Evolutionary conservation across 2,797 vertebrate species (phyloP).

Genomic region (Adrianichthys oophorus): DNA sequence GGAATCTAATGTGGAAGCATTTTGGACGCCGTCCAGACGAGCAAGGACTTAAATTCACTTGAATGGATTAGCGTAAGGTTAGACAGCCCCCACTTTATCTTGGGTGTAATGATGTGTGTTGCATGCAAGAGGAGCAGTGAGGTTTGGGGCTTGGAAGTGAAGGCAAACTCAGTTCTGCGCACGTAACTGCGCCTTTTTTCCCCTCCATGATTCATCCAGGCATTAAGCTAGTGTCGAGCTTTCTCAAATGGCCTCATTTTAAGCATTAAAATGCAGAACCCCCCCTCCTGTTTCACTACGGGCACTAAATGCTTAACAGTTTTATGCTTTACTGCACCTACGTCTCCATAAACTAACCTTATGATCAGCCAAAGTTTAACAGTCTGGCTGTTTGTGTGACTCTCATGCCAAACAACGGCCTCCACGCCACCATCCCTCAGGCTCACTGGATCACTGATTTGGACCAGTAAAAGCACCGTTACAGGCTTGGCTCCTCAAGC

Average conservation of each 20-base stretch:
- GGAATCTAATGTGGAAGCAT: constrained; percentile 62
- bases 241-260: background rate
- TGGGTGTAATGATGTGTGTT: constrained; percentile 43
- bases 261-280: background rate
- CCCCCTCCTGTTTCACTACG: background rate
- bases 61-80: constrained; percentile 54
- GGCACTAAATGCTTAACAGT: constrained; percentile 16
- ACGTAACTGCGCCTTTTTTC: constrained; percentile 1
- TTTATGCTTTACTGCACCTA: constrained; percentile 26
- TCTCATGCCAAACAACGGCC: constrained; percentile 56
- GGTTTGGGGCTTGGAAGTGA: constrained; percentile 1
- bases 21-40: constrained; percentile 63
- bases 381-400: constrained; percentile 51
- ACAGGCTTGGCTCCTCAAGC: constrained; percentile 39
- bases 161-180: background rate
- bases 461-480: constrained; percentile 53
- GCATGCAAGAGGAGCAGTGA: constrained; percentile 22
- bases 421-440: background rate
- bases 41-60: constrained; percentile 46
- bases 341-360: constrained; percentile 24
- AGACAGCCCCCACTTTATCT: constrained; percentile 48
- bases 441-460: constrained; percentile 71
- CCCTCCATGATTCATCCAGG: constrained; percentile 2
- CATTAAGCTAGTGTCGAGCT: background rate
- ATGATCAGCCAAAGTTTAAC: constrained; percentile 70